A percentile compares a stretch with the other conserved stretches of the same genome.
Evolutionary conservation across 1,140 invertebrate species (phyloP).

Genomic region (Drosophila azteca): DNA sequence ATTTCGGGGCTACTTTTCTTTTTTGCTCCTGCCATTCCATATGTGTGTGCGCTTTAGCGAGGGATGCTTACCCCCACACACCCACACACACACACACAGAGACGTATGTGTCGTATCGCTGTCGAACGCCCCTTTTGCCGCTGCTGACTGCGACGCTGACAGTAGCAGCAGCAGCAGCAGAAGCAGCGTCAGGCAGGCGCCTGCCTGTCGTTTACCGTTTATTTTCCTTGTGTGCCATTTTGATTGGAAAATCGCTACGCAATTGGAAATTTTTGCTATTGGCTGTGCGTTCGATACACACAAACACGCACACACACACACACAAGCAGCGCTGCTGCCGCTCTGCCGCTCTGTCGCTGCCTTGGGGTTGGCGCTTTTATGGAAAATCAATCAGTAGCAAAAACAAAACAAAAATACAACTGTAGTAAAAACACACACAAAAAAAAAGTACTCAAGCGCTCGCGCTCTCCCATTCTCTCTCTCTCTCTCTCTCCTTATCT

Average conservation of each 20-base stretch:
- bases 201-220: constrained; percentile 16
- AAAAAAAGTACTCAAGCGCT: constrained; percentile 25
- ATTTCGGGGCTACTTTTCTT: constrained; percentile 7
- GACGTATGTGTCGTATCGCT: too few relatives aligned
- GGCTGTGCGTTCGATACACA: constrained; percentile 73
- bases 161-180: too few relatives aligned
- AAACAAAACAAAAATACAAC: constrained; percentile 29
- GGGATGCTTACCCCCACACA: constrained; percentile 29
- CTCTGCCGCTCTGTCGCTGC: constrained; percentile 22
- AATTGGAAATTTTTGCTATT: constrained; percentile 81
- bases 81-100: constrained; percentile 5
- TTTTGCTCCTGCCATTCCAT: constrained; percentile 5
- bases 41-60: constrained; percentile 21
- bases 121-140: too few relatives aligned
- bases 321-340: constrained; percentile 22
- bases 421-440: constrained; percentile 5
- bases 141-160: too few relatives aligned
- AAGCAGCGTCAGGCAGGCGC: too few relatives aligned
- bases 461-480: constrained; percentile 25
- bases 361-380: constrained; percentile 64
- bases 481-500: not conserved
- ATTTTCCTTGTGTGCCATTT: constrained; percentile 65
- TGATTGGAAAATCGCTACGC: constrained; percentile 80
- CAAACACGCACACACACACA: constrained; percentile 27
- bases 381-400: constrained; percentile 75